Evolutionary conservation across 2,113 vertebrate genomes (phyloP).

Genomic region (Corydoras sp.): DNA sequence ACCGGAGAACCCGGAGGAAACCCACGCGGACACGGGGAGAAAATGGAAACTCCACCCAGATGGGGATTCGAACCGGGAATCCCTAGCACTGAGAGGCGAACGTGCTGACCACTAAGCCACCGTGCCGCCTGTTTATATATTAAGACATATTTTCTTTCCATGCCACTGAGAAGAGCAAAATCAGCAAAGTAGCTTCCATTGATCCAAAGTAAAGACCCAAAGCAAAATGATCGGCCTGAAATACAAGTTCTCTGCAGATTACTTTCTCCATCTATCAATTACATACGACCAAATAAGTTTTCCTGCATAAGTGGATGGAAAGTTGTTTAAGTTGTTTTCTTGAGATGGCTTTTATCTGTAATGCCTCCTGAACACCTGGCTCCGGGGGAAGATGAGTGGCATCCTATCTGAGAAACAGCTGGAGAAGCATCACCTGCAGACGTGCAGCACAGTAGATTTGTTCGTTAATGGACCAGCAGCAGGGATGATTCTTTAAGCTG

Average conservation of each 20-base stretch:
- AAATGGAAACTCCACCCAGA: too few species aligned
- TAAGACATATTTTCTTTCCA: too few species aligned
- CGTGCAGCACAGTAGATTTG: slow-evolving; percentile 53
- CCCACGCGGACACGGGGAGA: too few species aligned
- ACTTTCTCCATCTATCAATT: slow-evolving; percentile 12
- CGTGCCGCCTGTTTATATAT: too few species aligned
- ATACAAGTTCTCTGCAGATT: background rate
- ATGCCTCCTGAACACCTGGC: slow-evolving; percentile 21
- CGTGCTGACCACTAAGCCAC: too few species aligned
- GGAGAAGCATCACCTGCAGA: slow-evolving; percentile 40
- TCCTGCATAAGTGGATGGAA: slow-evolving; percentile 1
- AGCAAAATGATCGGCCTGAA: slow-evolving; percentile 1
- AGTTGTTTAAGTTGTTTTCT: slow-evolving; percentile 5
- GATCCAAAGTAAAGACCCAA: too few species aligned
- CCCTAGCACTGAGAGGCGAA: too few species aligned
- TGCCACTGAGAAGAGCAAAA: too few species aligned
- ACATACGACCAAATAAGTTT: background rate
- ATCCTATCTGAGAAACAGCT: slow-evolving; percentile 39
- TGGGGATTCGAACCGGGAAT: too few species aligned
- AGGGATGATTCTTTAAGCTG: background rate
- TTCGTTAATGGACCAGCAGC: slow-evolving; percentile 44
- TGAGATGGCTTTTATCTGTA: background rate
- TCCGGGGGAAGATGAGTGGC: slow-evolving; percentile 12
- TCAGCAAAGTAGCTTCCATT: too few species aligned
- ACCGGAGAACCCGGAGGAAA: too few species aligned